Evolutionary conservation across 35 echinoderm and acorn worm species (phyloP), one percentile per base, ranked within the genome.

Genomic region (Heliocidaris erythrogramma): DNA sequence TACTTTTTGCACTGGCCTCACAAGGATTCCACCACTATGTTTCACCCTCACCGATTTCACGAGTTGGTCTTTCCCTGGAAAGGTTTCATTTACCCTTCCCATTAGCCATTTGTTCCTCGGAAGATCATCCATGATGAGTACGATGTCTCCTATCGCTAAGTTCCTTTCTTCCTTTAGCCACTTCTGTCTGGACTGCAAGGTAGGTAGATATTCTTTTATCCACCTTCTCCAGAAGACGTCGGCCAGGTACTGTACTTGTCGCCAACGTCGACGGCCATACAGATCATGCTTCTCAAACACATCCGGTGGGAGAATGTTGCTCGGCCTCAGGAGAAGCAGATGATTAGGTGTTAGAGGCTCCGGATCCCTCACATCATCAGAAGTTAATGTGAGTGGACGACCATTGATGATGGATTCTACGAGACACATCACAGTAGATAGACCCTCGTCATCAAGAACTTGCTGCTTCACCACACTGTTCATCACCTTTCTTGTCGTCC

Each of bases 201-300:
- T 48, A 14, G 49, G 59, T 17, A 96, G 13, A 60, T 95, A 97
- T 53, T 95, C 94, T 29, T 86, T 95, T 17, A 56, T 29, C 97
- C 97, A 98, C 30, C 97, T 35, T 9, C 47, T 59, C 97, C 97
- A 98, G 59, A 98, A 98, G 12, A 95, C 32, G 32, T 91, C 31
- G n/a, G 96, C 92, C 16, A 98, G 30, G 69, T 96, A 98, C 59
- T 98, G 97, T 0, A 98, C 97, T 86, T 96, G 97, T 27, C 96
- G 32, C 97, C 96, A 98, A 18, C 95, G 48, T 47, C 50, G 69
- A 29, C 65, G 30, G 29, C 85, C 90, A 56, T 97, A 97, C 16
- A 50, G 30, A 9, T 85, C 95, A 1, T 52, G 87, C 30, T 95
- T 53, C 16, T 96, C 92, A 93, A 95, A 89, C 21, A 49, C 78